phyloP scores from a whole-genome alignment of 2,113 vertebrate genomes.

The Columba janthina region DNA sequence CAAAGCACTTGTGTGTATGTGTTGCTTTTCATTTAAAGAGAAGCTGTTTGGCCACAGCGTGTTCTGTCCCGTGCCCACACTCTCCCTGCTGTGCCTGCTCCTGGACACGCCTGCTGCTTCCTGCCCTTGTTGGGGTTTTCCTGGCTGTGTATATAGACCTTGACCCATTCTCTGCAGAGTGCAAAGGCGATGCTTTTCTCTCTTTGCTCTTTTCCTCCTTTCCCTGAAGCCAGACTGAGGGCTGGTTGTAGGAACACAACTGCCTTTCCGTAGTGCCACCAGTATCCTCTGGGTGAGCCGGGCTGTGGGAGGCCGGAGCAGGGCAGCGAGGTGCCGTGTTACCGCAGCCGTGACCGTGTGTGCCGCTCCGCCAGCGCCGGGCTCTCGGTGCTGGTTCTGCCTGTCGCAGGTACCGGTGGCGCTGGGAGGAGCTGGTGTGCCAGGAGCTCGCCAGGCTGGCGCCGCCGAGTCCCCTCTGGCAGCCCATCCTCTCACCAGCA shows the following conservation, averaged over 20 bases:
- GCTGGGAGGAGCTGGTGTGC: background rate
- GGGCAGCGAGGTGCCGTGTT: background rate
- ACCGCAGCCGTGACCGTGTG: background rate
- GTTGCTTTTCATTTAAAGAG: slow-evolving; percentile 5
- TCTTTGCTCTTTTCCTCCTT: background rate
- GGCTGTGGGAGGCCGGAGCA: background rate
- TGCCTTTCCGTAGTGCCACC: background rate
- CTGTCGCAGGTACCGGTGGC: fast-evolving
- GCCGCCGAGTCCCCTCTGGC: fast-evolving
- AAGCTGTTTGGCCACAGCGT: background rate
- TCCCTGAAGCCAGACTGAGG: background rate
- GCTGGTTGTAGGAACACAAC: fast-evolving
- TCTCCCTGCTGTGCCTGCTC: background rate
- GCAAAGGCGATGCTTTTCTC: background rate
- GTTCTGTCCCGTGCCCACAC: background rate
- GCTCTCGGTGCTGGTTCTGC: background rate
- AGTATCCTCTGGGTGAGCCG: background rate
- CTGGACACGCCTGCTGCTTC: background rate
- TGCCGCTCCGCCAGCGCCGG: background rate
- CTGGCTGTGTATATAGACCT: background rate
- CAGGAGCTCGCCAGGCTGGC: background rate
- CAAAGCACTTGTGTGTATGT: background rate
- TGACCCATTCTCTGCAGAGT: background rate
- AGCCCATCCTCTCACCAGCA: background rate
- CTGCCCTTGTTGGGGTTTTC: background rate